A percentile compares a stretch with the other conserved stretches of the same genome.
Conservation (phyloP, 2,113 vertebrate species). For the Uria lomvia region DNA sequence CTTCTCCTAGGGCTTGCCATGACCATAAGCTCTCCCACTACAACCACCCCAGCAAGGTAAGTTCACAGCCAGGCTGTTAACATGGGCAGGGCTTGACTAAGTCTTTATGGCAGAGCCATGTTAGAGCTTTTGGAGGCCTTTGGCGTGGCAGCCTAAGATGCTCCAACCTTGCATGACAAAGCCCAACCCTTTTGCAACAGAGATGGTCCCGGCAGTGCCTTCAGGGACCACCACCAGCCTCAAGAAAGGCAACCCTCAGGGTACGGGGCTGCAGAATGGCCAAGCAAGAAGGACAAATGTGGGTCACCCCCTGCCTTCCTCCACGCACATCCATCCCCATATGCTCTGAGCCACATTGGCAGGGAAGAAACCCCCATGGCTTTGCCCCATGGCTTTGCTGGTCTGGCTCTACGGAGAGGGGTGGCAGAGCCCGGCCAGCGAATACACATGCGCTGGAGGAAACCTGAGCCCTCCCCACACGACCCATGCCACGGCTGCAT, state of each 20-base stretch:
- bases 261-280: neutral
- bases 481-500: neutral
- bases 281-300: accelerated
- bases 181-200: neutral
- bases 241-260: neutral
- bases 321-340: neutral
- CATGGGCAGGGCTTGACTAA: neutral
- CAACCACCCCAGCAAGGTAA: neutral
- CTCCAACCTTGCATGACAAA: neutral
- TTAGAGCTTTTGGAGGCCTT: neutral
- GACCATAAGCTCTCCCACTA: neutral
- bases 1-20: neutral
- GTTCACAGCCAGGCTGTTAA: neutral
- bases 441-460: neutral
- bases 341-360: neutral
- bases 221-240: neutral
- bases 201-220: neutral
- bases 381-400: neutral
- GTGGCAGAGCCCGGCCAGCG: neutral
- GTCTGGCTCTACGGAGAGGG: neutral
- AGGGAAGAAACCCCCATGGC: neutral
- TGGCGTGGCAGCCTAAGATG: neutral
- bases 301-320: neutral
- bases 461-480: neutral
- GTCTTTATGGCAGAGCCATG: neutral